Conservation (phyloP, 2,113 vertebrate species). For the Pterocles burchelli region DNA sequence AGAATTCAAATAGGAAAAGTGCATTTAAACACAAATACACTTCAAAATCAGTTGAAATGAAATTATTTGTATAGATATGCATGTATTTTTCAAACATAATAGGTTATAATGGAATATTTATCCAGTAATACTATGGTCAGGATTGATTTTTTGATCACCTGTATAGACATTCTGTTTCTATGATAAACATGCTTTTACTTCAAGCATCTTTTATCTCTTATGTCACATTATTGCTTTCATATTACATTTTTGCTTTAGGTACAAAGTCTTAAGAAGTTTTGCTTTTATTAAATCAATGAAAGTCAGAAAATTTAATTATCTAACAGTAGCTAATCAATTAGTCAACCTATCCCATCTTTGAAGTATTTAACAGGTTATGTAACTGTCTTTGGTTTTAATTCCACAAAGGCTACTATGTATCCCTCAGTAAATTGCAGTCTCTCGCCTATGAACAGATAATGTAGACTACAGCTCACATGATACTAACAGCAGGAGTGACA, state of each 20-base stretch:
- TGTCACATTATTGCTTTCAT: not conserved
- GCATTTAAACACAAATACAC: not conserved
- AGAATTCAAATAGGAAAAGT: slow-evolving; percentile 48
- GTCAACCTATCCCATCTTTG: not conserved
- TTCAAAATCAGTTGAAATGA: not conserved
- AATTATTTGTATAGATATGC: not conserved
- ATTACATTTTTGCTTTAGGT: not conserved
- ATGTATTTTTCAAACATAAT: not conserved
- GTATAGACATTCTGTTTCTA: not conserved
- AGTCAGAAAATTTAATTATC: not conserved
- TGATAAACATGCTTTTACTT: not conserved
- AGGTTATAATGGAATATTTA: not conserved
- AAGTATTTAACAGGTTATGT: not conserved
- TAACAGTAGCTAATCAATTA: not conserved
- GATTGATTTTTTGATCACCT: not conserved
- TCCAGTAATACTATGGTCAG: not conserved
- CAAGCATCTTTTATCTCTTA: not conserved
- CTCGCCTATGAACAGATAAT: not conserved
- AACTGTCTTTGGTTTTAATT: not conserved
- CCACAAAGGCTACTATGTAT: not conserved
- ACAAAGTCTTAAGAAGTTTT: not conserved
- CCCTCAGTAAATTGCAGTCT: not conserved
- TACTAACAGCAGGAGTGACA: not conserved
- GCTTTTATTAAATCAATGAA: not conserved
- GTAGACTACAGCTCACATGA: not conserved